These are phyloP conservation scores for Hippocampus comes DNA, from an alignment of 2,113 vertebrate species.

Conservation along the genomic window DNA sequence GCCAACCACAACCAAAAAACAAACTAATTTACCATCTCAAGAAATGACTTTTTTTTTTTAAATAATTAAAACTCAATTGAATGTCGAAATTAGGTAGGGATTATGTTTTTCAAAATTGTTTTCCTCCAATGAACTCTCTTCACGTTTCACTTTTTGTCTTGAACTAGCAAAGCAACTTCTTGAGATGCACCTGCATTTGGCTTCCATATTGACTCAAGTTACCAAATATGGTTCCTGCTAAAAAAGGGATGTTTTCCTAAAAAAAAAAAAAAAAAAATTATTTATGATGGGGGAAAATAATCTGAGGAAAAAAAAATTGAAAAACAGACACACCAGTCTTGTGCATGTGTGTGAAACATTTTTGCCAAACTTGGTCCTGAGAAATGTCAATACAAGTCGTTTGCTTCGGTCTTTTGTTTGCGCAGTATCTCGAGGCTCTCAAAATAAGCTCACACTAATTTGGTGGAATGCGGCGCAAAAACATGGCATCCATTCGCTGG, in stretches of 20 bases:
- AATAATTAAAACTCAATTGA: no score
- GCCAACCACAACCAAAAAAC: no score
- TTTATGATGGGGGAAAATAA: background rate
- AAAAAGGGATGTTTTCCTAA: background rate
- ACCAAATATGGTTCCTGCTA: background rate
- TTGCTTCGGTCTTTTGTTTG: constrained; percentile 5
- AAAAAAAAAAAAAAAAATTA: background rate
- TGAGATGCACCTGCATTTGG: no score
- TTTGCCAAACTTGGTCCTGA: background rate
- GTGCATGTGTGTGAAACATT: background rate
- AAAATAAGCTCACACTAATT: constrained; percentile 34
- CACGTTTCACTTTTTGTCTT: no score
- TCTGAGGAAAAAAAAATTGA: no score
- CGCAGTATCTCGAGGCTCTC: constrained; percentile 24
- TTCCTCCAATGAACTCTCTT: no score
- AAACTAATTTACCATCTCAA: no score
- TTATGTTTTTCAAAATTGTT: no score
- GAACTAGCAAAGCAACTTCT: background rate
- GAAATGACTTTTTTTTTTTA: no score
- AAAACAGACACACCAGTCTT: background rate
- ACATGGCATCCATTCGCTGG: constrained; percentile 25
- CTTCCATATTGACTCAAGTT: no score
- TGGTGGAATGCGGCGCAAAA: constrained; percentile 45
- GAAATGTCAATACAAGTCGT: background rate
- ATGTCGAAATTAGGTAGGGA: no score